A percentile compares a stretch with the other conserved stretches of the same genome.
phyloP scores from a whole-genome alignment of 2,888 invertebrate genomes.

The Bibio marci region DNA sequence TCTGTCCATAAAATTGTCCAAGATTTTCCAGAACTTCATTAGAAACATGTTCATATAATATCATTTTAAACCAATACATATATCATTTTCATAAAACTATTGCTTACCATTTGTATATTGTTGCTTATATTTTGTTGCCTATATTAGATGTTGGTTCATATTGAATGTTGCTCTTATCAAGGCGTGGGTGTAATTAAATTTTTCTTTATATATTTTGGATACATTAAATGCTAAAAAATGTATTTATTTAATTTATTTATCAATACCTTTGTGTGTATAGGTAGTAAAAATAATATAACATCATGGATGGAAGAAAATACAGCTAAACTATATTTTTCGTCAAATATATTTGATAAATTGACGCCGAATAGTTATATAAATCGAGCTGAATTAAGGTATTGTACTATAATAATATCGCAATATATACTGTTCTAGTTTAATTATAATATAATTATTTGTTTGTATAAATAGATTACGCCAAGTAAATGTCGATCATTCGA shows the following conservation, averaged over 20 bases:
- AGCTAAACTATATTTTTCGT: slow-evolving; percentile 3
- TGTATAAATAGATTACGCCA: slow-evolving; percentile 1
- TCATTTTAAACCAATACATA: too few relatives aligned
- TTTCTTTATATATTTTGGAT: too few relatives aligned
- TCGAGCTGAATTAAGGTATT: slow-evolving; percentile 2
- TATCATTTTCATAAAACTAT: too few relatives aligned
- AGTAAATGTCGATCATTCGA: neutral
- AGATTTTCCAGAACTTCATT: too few relatives aligned
- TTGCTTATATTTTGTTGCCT: too few relatives aligned
- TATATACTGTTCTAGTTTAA: neutral
- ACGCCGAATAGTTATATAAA: slow-evolving; percentile 1
- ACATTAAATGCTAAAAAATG: neutral
- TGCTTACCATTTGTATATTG: too few relatives aligned
- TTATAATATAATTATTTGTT: neutral
- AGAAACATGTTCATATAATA: too few relatives aligned
- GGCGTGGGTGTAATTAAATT: too few relatives aligned
- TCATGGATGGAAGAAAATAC: slow-evolving; percentile 5
- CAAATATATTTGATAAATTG: slow-evolving; percentile 1
- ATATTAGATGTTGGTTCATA: too few relatives aligned
- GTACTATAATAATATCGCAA: neutral
- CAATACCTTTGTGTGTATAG: neutral
- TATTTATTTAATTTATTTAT: neutral
- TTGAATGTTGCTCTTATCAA: too few relatives aligned
- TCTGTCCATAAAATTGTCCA: too few relatives aligned
- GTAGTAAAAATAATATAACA: slow-evolving; percentile 3